Conservation (phyloP, 2,888 invertebrate genomes). For the Helicoverpa assulta region DNA sequence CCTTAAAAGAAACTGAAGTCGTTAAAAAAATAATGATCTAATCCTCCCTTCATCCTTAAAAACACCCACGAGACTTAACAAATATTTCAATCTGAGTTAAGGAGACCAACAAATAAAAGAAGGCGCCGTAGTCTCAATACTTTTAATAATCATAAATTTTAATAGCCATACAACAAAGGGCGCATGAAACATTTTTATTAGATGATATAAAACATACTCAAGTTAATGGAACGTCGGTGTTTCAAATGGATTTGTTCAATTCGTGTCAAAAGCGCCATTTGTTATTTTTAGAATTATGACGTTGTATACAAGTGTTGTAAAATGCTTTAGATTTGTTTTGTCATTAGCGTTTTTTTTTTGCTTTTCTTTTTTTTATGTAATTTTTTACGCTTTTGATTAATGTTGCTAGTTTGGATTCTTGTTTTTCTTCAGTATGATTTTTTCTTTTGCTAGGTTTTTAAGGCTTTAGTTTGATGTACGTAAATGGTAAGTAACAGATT, state of each 20-base stretch:
- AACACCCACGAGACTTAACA: background rate
- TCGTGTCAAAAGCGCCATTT: slow-evolving; percentile 58
- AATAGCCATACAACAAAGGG: slow-evolving; percentile 51
- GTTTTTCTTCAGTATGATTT: slow-evolving; percentile 11
- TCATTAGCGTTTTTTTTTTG: slow-evolving; percentile 33
- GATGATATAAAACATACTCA: slow-evolving; percentile 59
- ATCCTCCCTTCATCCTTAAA: too few relatives aligned
- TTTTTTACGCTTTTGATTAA: slow-evolving; percentile 31
- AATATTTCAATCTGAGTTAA: background rate
- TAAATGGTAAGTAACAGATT: background rate
- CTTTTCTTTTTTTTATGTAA: slow-evolving; percentile 16
- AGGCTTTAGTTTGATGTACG: background rate
- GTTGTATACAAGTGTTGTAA: slow-evolving; percentile 44
- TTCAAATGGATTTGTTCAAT: slow-evolving; percentile 66
- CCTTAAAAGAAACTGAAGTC: too few relatives aligned
- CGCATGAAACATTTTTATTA: slow-evolving; percentile 55
- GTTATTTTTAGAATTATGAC: slow-evolving; percentile 52
- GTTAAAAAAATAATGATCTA: too few relatives aligned
- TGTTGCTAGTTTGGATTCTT: slow-evolving; percentile 9
- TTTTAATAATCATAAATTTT: slow-evolving; percentile 56
- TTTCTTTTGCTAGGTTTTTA: slow-evolving; percentile 12
- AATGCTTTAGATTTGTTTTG: slow-evolving; percentile 56
- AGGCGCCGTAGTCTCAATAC: slow-evolving; percentile 28
- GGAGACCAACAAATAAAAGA: background rate
- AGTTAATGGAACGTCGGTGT: slow-evolving; percentile 60